A percentile compares a stretch with the other conserved stretches of the same genome.
Conservation (phyloP, 2,888 invertebrate genomes). For the Thalpophila matura region DNA sequence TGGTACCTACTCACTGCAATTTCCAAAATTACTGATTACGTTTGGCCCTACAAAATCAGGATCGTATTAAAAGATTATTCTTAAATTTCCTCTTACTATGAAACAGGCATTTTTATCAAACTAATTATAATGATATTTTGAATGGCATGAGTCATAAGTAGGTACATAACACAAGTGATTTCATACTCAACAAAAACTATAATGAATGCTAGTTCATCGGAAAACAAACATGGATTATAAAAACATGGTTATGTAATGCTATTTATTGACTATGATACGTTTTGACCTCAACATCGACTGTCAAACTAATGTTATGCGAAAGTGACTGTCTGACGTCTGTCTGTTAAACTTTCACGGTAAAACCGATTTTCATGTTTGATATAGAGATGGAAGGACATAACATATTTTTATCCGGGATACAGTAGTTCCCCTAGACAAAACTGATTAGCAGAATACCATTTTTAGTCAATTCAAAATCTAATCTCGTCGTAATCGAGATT, state of each 20-base stretch:
- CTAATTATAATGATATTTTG: slow-evolving; percentile 32
- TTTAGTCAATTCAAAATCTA: no score
- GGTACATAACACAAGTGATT: slow-evolving; percentile 41
- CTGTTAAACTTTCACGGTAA: no score
- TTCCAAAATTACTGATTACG: not conserved
- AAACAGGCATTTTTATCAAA: slow-evolving; percentile 10
- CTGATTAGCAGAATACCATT: no score
- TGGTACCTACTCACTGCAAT: no score
- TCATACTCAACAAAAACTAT: slow-evolving; percentile 35
- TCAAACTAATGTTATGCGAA: no score
- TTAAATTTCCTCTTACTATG: slow-evolving; percentile 5
- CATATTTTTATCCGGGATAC: no score
- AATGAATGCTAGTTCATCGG: slow-evolving; percentile 29
- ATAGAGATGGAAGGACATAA: no score
- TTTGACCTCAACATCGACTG: not conserved
- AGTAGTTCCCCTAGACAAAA: no score
- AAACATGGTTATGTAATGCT: slow-evolving; percentile 19
- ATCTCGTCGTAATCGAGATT: no score
- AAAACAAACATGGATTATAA: slow-evolving; percentile 31
- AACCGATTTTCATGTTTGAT: no score
- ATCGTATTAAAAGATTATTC: not conserved
- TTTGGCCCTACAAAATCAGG: not conserved
- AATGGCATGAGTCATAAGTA: slow-evolving; percentile 48
- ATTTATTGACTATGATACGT: no score
- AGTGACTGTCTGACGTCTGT: no score